Evolutionary conservation across 2,113 vertebrate genomes (phyloP).

Genomic region (Mohoua ochrocephala): DNA sequence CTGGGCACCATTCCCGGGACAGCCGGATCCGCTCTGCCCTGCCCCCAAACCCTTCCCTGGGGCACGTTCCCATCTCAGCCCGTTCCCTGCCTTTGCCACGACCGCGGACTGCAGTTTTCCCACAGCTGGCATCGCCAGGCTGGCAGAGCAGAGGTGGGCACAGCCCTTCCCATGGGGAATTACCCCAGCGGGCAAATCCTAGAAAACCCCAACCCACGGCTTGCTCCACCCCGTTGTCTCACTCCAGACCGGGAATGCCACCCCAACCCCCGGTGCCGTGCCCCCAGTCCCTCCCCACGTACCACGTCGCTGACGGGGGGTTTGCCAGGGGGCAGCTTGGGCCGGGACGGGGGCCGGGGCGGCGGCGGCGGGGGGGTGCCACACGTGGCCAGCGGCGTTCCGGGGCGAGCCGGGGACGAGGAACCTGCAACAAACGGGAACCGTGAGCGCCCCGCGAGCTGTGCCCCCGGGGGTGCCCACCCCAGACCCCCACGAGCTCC

Average conservation of each 20-base stretch:
- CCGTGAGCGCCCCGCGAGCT: fast-evolving
- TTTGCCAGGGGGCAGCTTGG: slow-evolving; percentile 91
- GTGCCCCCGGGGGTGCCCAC: background rate
- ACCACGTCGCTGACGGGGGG: slow-evolving; percentile 86
- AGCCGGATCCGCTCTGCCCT: fast-evolving
- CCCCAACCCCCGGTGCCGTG: no score
- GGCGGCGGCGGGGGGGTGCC: slow-evolving; percentile 86
- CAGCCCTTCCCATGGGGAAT: fast-evolving
- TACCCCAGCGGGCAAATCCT: fast-evolving
- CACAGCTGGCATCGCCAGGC: fast-evolving
- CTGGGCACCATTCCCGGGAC: fast-evolving
- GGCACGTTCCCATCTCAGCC: background rate
- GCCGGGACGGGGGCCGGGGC: slow-evolving; percentile 86
- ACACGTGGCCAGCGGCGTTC: slow-evolving; percentile 80
- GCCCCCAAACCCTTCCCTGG: fast-evolving
- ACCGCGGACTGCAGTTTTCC: fast-evolving
- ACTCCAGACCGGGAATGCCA: fast-evolving
- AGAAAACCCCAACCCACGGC: fast-evolving
- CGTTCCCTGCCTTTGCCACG: fast-evolving
- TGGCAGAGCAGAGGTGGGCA: background rate
- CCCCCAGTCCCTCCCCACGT: background rate
- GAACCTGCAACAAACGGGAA: slow-evolving; percentile 73
- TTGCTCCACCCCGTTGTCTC: fast-evolving
- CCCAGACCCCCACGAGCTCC: fast-evolving
- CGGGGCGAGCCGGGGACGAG: slow-evolving; percentile 87